A percentile compares a stretch with the other conserved stretches of the same genome.
Conservation (phyloP, 2,113 vertebrate species). For the Oreotrochilus melanogaster region DNA sequence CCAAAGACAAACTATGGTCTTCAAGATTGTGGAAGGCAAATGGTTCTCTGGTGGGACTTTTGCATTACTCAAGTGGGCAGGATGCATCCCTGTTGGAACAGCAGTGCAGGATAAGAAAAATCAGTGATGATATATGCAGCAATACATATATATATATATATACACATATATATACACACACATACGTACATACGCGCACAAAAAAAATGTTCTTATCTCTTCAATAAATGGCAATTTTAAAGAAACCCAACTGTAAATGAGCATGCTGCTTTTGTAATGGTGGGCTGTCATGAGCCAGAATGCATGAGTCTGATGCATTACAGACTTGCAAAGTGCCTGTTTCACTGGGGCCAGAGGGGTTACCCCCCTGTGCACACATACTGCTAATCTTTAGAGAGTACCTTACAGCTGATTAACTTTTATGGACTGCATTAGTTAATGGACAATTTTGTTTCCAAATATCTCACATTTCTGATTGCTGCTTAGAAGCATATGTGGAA, state of each 20-base stretch:
- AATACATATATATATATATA: not conserved
- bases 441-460: not conserved
- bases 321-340: not conserved
- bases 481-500: not conserved
- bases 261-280: not conserved
- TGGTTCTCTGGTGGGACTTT: not conserved
- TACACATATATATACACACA: not conserved
- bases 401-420: not conserved
- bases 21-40: not conserved
- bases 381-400: not conserved
- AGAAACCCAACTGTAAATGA: not conserved
- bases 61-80: not conserved
- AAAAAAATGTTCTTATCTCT: not conserved
- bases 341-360: not conserved
- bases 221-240: not conserved
- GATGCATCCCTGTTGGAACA: not conserved
- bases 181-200: not conserved
- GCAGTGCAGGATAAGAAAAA: not conserved
- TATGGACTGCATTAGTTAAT: not conserved
- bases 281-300: not conserved
- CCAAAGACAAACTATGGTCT: not conserved
- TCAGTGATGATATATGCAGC: not conserved
- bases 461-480: not conserved
- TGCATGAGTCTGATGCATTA: not conserved
- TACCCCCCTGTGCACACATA: not conserved